phyloP scores from a whole-genome alignment of 2,113 vertebrate species.

The Podarcis muralis region DNA sequence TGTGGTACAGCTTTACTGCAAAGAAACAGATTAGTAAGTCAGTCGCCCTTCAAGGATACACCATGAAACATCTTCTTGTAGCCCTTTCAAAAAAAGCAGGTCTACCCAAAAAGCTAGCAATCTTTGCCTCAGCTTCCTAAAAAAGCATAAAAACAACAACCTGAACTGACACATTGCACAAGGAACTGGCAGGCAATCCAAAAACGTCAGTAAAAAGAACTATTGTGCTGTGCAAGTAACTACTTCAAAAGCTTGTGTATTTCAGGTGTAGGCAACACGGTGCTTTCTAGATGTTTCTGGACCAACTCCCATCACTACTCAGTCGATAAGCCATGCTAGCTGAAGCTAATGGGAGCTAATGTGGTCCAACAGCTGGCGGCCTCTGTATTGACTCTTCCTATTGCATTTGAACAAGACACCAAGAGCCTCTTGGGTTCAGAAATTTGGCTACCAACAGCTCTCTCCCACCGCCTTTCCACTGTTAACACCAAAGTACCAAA shows the following conservation, averaged over 20 bases:
- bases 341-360: no score
- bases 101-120: neutral
- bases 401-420: neutral
- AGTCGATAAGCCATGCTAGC: no score
- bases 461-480: neutral
- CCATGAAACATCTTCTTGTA: neutral
- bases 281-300: no score
- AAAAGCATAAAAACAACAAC: neutral
- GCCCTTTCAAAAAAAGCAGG: slow-evolving; percentile 36
- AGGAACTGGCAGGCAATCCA: neutral
- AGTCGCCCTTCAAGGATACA: slow-evolving; percentile 9
- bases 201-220: slow-evolving; percentile 29
- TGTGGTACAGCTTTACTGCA: slow-evolving; percentile 60
- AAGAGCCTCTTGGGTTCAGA: neutral
- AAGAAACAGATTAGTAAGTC: slow-evolving; percentile 38
- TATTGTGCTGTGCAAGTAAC: slow-evolving; percentile 37
- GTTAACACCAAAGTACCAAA: slow-evolving; percentile 12
- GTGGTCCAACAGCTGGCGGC: no score
- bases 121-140: slow-evolving; percentile 7
- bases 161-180: neutral
- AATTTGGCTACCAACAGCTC: neutral
- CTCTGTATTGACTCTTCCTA: no score
- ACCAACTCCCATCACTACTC: no score
- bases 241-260: neutral
- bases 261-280: no score